A percentile compares a stretch with the other conserved stretches of the same genome.
Conservation (phyloP, 2,797 vertebrate genomes). For the Morus bassanus region DNA sequence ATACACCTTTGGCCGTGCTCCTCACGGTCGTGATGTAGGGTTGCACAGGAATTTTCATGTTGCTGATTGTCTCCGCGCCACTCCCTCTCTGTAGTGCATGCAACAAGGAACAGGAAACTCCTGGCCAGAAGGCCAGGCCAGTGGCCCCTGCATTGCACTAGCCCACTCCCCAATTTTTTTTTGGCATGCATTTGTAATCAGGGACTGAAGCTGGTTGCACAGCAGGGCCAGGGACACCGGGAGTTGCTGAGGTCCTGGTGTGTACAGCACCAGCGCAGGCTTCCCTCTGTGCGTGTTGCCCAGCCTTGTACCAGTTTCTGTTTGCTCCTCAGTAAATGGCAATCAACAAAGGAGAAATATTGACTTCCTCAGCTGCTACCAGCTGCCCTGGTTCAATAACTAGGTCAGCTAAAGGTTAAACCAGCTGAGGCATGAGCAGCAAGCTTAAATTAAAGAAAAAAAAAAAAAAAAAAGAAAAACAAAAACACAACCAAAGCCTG, state of each 20-base stretch:
- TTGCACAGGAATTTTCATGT: rapidly evolving
- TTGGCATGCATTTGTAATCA: not conserved
- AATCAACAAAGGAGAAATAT: not conserved
- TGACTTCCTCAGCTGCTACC: not conserved
- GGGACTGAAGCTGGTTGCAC: not conserved
- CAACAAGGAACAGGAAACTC: not conserved
- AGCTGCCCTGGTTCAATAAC: not conserved
- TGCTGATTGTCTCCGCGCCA: rapidly evolving
- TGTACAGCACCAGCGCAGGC: rapidly evolving
- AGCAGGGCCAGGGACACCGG: not conserved
- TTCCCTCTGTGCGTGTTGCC: not conserved
- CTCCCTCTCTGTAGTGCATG: rapidly evolving
- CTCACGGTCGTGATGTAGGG: rapidly evolving
- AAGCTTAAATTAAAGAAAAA: not conserved
- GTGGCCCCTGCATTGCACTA: not conserved
- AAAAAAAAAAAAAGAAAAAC: no score
- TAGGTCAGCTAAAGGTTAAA: slow-evolving; percentile 39
- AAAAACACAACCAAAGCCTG: not conserved
- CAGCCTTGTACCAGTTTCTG: not conserved
- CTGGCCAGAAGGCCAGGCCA: not conserved
- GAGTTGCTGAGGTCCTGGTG: not conserved
- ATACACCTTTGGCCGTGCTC: not conserved
- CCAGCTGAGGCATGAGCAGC: not conserved
- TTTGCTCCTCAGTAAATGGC: not conserved
- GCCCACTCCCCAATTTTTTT: not conserved